phyloP scores from a whole-genome alignment of 2,797 vertebrate species.

The Moxostoma hubbsi region DNA sequence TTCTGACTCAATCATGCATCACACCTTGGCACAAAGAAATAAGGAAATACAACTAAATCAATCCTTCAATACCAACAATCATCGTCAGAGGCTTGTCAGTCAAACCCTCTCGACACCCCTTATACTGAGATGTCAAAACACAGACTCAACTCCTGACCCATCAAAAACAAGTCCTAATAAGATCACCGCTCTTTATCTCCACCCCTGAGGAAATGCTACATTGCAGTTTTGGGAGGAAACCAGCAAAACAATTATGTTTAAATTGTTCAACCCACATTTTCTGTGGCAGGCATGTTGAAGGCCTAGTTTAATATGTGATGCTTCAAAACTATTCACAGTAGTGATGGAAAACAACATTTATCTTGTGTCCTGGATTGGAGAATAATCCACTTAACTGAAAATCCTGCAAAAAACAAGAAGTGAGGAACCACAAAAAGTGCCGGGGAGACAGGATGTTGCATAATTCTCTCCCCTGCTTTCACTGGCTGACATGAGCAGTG shows the following conservation, averaged over 20 bases:
- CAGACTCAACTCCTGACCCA: constrained; percentile 28
- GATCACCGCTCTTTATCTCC: constrained; percentile 37
- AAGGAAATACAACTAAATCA: constrained; percentile 58
- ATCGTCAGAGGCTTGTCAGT: constrained; percentile 55
- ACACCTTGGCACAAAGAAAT: constrained; percentile 44
- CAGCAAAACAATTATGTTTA: constrained; percentile 73
- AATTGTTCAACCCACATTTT: constrained; percentile 78
- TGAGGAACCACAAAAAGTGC: constrained; percentile 44
- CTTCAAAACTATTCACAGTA: constrained; percentile 66
- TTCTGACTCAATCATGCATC: constrained; percentile 50
- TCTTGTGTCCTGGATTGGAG: constrained; percentile 55
- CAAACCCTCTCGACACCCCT: constrained; percentile 30
- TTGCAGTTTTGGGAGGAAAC: constrained; percentile 51
- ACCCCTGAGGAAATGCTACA: constrained; percentile 18
- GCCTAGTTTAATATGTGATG: constrained; percentile 67
- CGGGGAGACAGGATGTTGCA: constrained; percentile 57
- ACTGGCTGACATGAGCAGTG: constrained; percentile 59
- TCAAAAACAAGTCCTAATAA: constrained; percentile 26
- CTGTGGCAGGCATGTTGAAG: constrained; percentile 63
- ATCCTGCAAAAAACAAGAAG: constrained; percentile 42
- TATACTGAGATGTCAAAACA: constrained; percentile 49
- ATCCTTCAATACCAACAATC: constrained; percentile 48
- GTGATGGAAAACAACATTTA: constrained; percentile 58
- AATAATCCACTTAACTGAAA: constrained; percentile 58
- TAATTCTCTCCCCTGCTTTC: constrained; percentile 58